Evolutionary conservation across 2,113 vertebrate species (phyloP), one percentile per base, ranked within the genome.

Genomic region (Herpailurus yagouaroundi): DNA sequence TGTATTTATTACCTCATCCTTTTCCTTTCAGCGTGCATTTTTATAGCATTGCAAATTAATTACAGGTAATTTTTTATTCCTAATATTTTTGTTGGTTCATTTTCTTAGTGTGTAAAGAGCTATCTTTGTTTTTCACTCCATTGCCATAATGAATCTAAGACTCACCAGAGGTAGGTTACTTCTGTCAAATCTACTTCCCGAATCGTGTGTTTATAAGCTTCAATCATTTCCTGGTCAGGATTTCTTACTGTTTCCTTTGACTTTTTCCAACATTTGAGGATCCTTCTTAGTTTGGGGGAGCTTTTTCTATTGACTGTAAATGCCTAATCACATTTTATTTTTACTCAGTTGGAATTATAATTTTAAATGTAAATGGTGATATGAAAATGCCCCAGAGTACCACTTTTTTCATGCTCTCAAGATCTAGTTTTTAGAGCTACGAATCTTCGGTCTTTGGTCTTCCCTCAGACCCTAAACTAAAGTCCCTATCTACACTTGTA

Each of bases 381-480:
- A 48, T 23, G 41, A 92, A 96, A 86, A 74, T 90, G 8, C 31
- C 5, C 50, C 57, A 36, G 76, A 41, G 48, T 21, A 31, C 5
- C 25, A n/a, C 76, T n/a, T 87, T 92, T 89, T 86, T 77, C 31
- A 66, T 82, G 41, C 25, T 96, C 11, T 96, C 69, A 66, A 76
- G 36, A 68, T 15, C 23, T 88, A 36, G 55, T 10, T 1, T 45
- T 85, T 15, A 66, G 21, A 94, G 68, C 16, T 69, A 82, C 88
- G 85, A 25, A 12, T 92, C 18, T 83, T 82, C 2, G 15, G 23
- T 89, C 36, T 73, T 64, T 5, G 27, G 14, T 87, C 68, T 64
- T 94, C 57, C 77, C 27, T 90, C 52, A 52, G 41, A 69, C 15
- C 11, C 6, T 79, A 94, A 92, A 71, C 25, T 13, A 92, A 93